Percentiles rank a stretch among this genome's conserved stretches.
Conservation (phyloP, 2,797 vertebrate species). For the Syndactyla subalaris region DNA sequence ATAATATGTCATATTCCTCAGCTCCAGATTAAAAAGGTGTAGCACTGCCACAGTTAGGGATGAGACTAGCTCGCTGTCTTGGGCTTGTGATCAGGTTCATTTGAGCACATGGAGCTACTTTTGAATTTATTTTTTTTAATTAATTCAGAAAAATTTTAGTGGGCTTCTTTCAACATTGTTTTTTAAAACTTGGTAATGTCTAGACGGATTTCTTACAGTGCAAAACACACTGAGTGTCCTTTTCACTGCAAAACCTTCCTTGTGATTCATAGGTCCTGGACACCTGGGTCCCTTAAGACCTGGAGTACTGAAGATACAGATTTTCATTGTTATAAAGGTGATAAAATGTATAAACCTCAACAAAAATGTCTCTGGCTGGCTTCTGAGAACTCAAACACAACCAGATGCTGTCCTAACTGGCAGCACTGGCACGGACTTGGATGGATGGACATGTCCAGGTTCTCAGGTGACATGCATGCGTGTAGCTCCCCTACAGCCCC, state of each 20-base stretch:
- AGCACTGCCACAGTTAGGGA: not conserved
- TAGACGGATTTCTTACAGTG: constrained; percentile 57
- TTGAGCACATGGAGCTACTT: not conserved
- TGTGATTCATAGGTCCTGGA: constrained; percentile 31
- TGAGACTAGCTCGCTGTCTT: not conserved
- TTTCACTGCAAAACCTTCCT: not conserved
- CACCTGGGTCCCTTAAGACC: constrained; percentile 28
- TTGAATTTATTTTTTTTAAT: not conserved
- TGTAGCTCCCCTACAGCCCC: not conserved
- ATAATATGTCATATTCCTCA: not conserved
- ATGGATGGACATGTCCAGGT: not conserved
- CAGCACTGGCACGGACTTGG: not conserved
- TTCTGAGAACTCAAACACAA: constrained; percentile 52
- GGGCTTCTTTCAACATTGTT: constrained; percentile 44
- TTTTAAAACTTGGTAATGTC: constrained; percentile 48
- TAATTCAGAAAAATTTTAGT: not conserved
- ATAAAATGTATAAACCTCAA: constrained; percentile 72
- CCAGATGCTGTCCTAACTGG: not conserved
- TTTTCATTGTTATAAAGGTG: constrained; percentile 47
- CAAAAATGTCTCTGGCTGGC: constrained; percentile 53
- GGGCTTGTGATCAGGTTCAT: not conserved
- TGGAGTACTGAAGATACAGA: constrained; percentile 29
- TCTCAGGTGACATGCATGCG: not conserved
- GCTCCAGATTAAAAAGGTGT: not conserved
- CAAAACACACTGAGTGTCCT: constrained; percentile 37